phyloP scores from a whole-genome alignment of 2,797 vertebrate species.

The Phrynocephalus forsythii region DNA sequence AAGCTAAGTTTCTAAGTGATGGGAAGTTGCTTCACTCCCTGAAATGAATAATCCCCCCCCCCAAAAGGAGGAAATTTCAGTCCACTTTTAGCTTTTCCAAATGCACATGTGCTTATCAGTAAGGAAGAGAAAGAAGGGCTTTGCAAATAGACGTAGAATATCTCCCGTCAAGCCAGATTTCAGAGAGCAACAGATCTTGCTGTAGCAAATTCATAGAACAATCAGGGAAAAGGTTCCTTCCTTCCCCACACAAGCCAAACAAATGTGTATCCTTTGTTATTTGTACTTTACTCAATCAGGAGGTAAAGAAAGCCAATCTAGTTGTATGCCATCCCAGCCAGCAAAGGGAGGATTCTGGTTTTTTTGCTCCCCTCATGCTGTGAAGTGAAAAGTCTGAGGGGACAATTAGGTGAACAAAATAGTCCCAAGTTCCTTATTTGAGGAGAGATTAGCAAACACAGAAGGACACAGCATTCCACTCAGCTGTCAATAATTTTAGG shows the following conservation, averaged over 20 bases:
- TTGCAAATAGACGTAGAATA: not conserved
- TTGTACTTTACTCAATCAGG: not conserved
- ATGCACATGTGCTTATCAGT: too few relatives aligned
- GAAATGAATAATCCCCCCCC: too few relatives aligned
- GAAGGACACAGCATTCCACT: constrained; percentile 56
- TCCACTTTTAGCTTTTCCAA: too few relatives aligned
- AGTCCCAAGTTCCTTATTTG: constrained; percentile 62
- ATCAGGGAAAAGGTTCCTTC: constrained; percentile 18
- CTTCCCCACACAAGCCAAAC: not conserved
- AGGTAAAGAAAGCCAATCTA: constrained; percentile 2
- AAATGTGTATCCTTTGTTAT: not conserved
- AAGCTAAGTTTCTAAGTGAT: too few relatives aligned
- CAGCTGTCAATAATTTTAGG: constrained; percentile 71
- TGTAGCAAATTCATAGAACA: not conserved
- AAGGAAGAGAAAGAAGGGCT: too few relatives aligned
- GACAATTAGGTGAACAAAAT: constrained; percentile 63
- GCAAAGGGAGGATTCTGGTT: constrained; percentile 1
- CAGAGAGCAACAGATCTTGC: not conserved
- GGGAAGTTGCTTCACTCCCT: too few relatives aligned
- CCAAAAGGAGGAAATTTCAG: too few relatives aligned
- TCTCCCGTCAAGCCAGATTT: not conserved
- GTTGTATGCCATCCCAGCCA: constrained; percentile 17
- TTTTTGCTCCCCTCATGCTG: constrained; percentile 1
- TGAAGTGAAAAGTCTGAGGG: constrained; percentile 36
- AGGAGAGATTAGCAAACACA: constrained; percentile 71